phyloP scores from a whole-genome alignment of 2,888 invertebrate genomes.

The Agrilus cyanescens region DNA sequence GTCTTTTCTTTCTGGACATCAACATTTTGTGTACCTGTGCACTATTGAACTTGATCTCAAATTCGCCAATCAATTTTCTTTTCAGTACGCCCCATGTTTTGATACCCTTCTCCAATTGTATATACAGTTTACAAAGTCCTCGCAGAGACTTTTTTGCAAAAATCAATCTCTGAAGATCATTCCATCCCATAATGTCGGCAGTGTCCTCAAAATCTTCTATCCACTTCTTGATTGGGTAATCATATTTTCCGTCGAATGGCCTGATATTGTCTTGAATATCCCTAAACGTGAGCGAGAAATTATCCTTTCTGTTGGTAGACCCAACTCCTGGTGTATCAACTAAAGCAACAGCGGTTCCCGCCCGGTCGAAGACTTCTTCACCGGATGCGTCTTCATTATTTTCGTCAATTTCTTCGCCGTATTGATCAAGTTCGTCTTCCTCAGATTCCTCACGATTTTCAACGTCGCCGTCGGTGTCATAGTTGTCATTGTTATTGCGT shows the following conservation, averaged over 20 bases:
- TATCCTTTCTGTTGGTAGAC: no score
- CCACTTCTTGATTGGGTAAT: slow-evolving; percentile 19
- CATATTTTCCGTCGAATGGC: no score
- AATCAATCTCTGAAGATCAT: slow-evolving; percentile 20
- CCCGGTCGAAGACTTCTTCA: no score
- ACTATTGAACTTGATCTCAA: slow-evolving; percentile 15
- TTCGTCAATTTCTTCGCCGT: no score
- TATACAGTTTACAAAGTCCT: slow-evolving; percentile 21
- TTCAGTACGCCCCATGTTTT: slow-evolving; percentile 16
- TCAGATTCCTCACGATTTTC: no score
- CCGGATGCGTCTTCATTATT: no score
- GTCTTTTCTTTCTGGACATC: slow-evolving; percentile 21
- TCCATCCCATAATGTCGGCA: slow-evolving; percentile 17
- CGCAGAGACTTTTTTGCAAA: slow-evolving; percentile 21
- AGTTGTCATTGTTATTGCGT: no score
- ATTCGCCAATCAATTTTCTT: slow-evolving; percentile 16
- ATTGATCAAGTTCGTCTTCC: no score
- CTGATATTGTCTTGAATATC: not conserved
- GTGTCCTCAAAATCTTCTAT: slow-evolving; percentile 21
- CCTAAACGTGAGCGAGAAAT: no score
- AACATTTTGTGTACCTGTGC: slow-evolving; percentile 14
- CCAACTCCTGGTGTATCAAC: no score
- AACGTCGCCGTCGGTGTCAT: no score
- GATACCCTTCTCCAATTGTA: slow-evolving; percentile 18
- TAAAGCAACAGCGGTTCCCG: no score